Evolutionary conservation across 37 sponge, comb jelly and placozoan species (phyloP), one percentile per base, ranked within the genome.

Genomic region (Mnemiopsis leidyi): DNA sequence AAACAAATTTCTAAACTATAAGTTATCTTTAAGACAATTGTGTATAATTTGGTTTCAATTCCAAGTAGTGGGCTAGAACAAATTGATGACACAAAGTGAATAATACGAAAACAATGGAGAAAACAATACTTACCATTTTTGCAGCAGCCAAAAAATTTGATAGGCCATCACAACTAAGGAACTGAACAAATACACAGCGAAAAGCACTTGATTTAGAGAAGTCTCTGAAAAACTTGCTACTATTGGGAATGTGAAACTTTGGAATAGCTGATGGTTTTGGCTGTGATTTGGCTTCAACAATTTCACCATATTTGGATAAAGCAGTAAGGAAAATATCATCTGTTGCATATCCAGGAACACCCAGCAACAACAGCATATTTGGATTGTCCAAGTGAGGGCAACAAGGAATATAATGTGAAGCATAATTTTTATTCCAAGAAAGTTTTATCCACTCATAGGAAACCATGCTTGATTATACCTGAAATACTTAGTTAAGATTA

Each of bases 401-500:
- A 33, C 90, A 85, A 26, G 90, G 90, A 0, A 85, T 13, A 25
- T 39, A 40, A 28, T 85, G 90, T 23, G 90, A 61, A 33, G 90
- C 90, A 85, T 85, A 85, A 61, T 85, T 85, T n/a, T 38, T 40
- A 29, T 85, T 85, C 90, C 90, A 85, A 0, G 90, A 85, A 2
- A 85, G 23, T 25, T 85, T 85, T 40, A 85, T 25, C 90, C 90
- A 85, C 36, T 38, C 40, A 39, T 85, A 85, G 32, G 79, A 77
- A 34, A 1, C 36, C 79, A 77, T 77, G 20, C 29, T 25, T 71
- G 73, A n/a, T n/a, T n/a, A n/a, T n/a, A n/a, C n/a, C n/a, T n/a
- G n/a, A n/a, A n/a, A n/a, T n/a, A n/a, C n/a, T n/a, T n/a, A n/a
- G n/a, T n/a, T n/a, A n/a, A n/a, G n/a, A n/a, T n/a, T n/a, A n/a